These are phyloP conservation scores for Lagria hirta DNA, from an alignment of 2,888 invertebrate genomes.

Conservation along the genomic window DNA sequence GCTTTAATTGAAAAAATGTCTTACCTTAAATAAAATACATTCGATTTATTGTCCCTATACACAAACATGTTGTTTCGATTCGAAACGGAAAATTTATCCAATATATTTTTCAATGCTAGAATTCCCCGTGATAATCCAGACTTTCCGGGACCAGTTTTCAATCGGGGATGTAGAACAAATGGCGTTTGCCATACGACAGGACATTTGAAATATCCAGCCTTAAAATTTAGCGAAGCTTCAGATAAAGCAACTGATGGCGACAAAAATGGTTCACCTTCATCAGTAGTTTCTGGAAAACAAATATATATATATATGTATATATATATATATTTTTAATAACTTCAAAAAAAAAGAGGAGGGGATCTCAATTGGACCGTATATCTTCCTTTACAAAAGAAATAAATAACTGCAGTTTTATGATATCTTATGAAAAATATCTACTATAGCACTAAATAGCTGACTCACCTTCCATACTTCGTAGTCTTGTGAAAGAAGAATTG, in stretches of 20 bases:
- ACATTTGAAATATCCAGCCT: constrained; percentile 72
- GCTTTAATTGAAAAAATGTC: too few species aligned
- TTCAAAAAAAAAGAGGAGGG: too few species aligned
- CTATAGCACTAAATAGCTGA: too few species aligned
- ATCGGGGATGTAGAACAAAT: constrained; percentile 69
- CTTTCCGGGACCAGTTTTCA: constrained; percentile 65
- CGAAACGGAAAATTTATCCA: constrained; percentile 69
- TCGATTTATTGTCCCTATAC: constrained; percentile 64
- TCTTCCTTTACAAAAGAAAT: too few species aligned
- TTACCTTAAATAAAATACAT: constrained; percentile 62
- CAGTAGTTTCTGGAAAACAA: constrained; percentile 42
- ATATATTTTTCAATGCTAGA: constrained; percentile 64
- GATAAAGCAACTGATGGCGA: constrained; percentile 48
- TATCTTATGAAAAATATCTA: constrained; percentile 10
- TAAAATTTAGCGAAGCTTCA: constrained; percentile 56
- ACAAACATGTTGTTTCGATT: constrained; percentile 79
- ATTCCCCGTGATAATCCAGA: constrained; percentile 64
- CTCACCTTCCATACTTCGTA: constrained; percentile 51
- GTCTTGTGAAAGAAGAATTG: constrained; percentile 43
- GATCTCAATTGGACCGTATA: too few species aligned
- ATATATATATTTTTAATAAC: too few species aligned
- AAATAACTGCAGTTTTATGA: too few species aligned
- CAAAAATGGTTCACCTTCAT: constrained; percentile 43
- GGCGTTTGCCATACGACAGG: constrained; percentile 71
- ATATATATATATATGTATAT: constrained; percentile 9